Percentiles rank a stretch among this genome's conserved stretches.
Evolutionary conservation across 2,888 invertebrate species (phyloP).

Genomic region (Alcis repandata): DNA sequence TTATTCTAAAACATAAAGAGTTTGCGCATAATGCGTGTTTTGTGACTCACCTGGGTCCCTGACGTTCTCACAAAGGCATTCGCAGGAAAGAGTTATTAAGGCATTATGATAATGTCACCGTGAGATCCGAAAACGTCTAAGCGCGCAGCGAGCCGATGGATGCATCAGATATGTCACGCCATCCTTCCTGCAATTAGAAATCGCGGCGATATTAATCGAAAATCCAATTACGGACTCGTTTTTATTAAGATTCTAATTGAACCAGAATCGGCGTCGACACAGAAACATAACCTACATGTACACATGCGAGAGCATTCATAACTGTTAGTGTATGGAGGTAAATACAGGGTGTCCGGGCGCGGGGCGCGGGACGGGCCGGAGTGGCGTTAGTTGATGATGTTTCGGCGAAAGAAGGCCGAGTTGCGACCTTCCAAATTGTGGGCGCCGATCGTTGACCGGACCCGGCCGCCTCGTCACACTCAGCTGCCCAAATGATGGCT

Average conservation of each 20-base stretch:
- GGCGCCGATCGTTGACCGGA: constrained; percentile 78
- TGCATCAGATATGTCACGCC: constrained; percentile 63
- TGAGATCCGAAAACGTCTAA: constrained; percentile 65
- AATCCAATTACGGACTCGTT: constrained; percentile 67
- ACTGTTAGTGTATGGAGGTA: constrained; percentile 81
- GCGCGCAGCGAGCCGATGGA: constrained; percentile 55
- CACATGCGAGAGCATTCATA: constrained; percentile 82
- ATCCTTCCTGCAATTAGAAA: constrained; percentile 63
- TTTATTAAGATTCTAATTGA: constrained; percentile 69
- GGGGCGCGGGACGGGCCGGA: constrained; percentile 50
- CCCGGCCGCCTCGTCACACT: constrained; percentile 64
- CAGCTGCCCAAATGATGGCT: constrained; percentile 56
- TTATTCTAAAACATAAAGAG: constrained; percentile 66
- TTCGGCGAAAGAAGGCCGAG: constrained; percentile 82
- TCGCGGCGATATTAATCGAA: constrained; percentile 56
- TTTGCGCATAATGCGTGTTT: constrained; percentile 64
- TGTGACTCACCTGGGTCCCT: constrained; percentile 71
- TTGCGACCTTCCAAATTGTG: constrained; percentile 82
- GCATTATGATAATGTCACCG: constrained; percentile 76
- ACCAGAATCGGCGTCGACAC: constrained; percentile 76
- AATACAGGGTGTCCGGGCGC: constrained; percentile 75
- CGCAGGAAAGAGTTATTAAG: constrained; percentile 77
- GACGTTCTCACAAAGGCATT: constrained; percentile 80
- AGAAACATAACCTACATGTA: constrained; percentile 82
- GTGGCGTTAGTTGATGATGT: constrained; percentile 69